Base-by-base conservation (phyloP, 1,140 invertebrate species). In the Diabrotica undecimpunctata region DNA sequence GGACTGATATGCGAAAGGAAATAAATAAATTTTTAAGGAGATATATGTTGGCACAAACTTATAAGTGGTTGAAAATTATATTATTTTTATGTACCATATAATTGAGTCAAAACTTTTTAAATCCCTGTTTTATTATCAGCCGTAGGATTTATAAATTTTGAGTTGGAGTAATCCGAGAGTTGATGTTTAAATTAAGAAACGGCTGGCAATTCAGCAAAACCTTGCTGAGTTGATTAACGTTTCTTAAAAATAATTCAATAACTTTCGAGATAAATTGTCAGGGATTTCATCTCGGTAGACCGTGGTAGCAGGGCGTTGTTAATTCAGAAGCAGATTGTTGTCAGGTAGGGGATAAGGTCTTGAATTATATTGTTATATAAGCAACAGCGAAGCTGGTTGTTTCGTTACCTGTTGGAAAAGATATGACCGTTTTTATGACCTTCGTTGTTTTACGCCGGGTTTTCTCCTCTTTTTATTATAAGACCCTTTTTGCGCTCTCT, bases 351-450 rank as follows among this genome's bases (percentile, higher is more conserved):
- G 41, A 46, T 57, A 8, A 37, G 12, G n/a, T 12, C n/a, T 57
- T 37, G 55, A 57, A 57, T 57, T 57, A 57, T 57, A 57, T 57
- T 57, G 55, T 57, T 57, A 57, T 41, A 57, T 57, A 36, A 57
- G 55, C 35, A 37, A 12, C n/a, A 13, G 9, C 54, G 13, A 35
- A 61, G 46, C 25, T 25, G 25, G 41, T 46, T 46, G 41, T 46
- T 62, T 62, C 61, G 61, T 62, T 62, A 62, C 61, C 61, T 62
- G 61, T 62, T 39, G 61, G 50, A 13, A 35, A 54, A 62, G 51
- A 62, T 62, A 62, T 62, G 61, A 62, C 61, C 12, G 51, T 62
- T 62, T 62, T 62, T 62, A 62, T 46, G 35, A 50, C 61, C 53
- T 13, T n/a, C 53, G 51, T 62, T 62, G 52, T 62, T 62, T 62